A percentile compares a stretch with the other conserved stretches of the same genome.
These are phyloP conservation scores for Timema cristinae DNA, from an alignment of 2,888 invertebrate genomes.

Conservation along the genomic window DNA sequence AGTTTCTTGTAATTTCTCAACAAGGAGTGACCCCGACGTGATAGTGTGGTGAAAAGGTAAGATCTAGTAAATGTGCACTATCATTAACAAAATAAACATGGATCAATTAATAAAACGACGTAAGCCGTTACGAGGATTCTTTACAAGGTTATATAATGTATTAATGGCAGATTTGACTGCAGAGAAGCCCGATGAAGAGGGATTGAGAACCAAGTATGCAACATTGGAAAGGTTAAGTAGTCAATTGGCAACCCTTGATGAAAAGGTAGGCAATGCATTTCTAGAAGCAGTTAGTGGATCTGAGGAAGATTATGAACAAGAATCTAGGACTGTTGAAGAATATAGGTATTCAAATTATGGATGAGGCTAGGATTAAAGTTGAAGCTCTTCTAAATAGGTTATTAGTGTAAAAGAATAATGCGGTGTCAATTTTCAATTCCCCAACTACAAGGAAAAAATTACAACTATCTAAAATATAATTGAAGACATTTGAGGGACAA, in stretches of 20 bases:
- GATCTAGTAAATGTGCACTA: no score
- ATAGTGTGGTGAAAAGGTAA: no score
- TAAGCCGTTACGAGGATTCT: not conserved
- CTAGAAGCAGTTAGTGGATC: not conserved
- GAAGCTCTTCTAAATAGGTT: not conserved
- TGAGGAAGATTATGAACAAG: not conserved
- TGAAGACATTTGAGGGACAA: constrained; percentile 23
- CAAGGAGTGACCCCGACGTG: no score
- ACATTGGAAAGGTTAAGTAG: not conserved
- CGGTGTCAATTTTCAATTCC: not conserved
- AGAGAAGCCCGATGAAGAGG: not conserved
- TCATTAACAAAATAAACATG: not conserved
- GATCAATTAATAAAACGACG: not conserved
- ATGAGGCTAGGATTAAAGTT: not conserved
- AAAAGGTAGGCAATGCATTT: not conserved
- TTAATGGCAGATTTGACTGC: not conserved
- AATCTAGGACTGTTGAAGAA: not conserved
- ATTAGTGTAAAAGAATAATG: not conserved
- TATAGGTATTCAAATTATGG: not conserved
- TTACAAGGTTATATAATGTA: not conserved
- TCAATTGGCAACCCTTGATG: not conserved
- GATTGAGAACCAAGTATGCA: not conserved
- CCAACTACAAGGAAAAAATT: not conserved
- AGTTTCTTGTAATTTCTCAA: no score
- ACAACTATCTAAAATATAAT: not conserved